Conservation (phyloP, 2,888 invertebrate species). For the Philaethria dido region DNA sequence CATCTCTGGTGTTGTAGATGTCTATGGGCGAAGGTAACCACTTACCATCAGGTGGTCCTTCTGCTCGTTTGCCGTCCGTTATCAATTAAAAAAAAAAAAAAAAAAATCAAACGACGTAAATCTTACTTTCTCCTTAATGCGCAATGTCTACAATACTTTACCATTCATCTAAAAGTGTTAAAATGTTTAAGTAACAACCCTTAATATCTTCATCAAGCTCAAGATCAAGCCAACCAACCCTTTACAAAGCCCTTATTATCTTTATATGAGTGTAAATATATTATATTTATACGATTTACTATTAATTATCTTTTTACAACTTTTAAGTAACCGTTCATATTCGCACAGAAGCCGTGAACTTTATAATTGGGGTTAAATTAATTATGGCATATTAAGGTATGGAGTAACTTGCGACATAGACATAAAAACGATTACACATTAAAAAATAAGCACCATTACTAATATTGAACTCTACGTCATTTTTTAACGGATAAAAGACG, state of each 20-base stretch:
- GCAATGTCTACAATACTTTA: constrained; percentile 48
- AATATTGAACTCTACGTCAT: constrained; percentile 1
- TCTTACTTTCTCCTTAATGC: constrained; percentile 46
- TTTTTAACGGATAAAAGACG: constrained; percentile 34
- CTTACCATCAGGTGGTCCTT: no score
- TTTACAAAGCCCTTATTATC: no score
- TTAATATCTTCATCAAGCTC: no score
- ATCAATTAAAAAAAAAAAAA: no score
- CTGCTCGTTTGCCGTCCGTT: no score
- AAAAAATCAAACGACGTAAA: neutral
- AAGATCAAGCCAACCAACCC: no score
- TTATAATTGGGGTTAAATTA: constrained; percentile 77
- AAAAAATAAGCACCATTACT: constrained; percentile 1
- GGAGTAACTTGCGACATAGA: constrained; percentile 51
- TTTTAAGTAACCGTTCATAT: constrained; percentile 1
- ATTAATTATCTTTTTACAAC: constrained; percentile 1
- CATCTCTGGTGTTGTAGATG: no score
- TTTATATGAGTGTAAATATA: neutral
- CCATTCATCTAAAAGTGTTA: constrained; percentile 49
- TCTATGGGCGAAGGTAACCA: no score
- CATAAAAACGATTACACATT: constrained; percentile 1
- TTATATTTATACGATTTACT: neutral
- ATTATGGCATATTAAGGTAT: constrained; percentile 66
- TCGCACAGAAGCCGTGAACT: constrained; percentile 33
- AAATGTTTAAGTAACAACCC: constrained; percentile 12